phyloP scores from a whole-genome alignment of 2,797 vertebrate species.

The Anguilla marmorata region DNA sequence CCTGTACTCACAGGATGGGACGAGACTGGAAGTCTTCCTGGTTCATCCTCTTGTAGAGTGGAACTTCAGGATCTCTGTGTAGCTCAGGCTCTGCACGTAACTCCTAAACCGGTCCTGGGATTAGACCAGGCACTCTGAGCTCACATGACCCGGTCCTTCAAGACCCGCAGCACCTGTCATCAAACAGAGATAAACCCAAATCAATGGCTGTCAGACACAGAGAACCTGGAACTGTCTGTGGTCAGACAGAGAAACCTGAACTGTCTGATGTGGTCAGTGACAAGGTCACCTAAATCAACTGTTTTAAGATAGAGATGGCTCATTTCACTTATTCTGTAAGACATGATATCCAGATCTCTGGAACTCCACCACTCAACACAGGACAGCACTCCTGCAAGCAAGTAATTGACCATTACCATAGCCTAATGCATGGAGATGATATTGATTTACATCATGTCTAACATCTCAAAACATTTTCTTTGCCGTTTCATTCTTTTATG shows the following conservation, averaged over 20 bases:
- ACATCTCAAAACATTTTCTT: not conserved
- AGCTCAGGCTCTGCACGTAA: constrained; percentile 76
- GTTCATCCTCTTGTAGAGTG: constrained; percentile 83
- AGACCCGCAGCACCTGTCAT: constrained; percentile 77
- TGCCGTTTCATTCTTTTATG: not conserved
- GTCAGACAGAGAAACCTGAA: not conserved
- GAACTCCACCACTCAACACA: not conserved
- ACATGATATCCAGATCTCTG: not conserved
- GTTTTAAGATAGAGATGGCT: not conserved
- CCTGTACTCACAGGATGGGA: constrained; percentile 76
- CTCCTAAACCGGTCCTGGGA: constrained; percentile 79
- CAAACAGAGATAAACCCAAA: constrained; percentile 18
- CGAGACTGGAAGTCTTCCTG: constrained; percentile 83
- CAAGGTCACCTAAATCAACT: not conserved
- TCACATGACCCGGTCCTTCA: constrained; percentile 80
- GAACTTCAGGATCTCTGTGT: constrained; percentile 81
- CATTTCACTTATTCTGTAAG: not conserved
- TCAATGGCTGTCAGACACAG: not conserved
- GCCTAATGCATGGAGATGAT: not conserved
- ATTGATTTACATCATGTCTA: not conserved
- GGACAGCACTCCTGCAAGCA: not conserved
- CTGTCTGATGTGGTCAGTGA: not conserved
- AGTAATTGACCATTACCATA: not conserved
- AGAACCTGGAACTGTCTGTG: not conserved
- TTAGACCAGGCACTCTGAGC: constrained; percentile 77